phyloP scores from a whole-genome alignment of 2,888 invertebrate species.

The Volucella bombylans region DNA sequence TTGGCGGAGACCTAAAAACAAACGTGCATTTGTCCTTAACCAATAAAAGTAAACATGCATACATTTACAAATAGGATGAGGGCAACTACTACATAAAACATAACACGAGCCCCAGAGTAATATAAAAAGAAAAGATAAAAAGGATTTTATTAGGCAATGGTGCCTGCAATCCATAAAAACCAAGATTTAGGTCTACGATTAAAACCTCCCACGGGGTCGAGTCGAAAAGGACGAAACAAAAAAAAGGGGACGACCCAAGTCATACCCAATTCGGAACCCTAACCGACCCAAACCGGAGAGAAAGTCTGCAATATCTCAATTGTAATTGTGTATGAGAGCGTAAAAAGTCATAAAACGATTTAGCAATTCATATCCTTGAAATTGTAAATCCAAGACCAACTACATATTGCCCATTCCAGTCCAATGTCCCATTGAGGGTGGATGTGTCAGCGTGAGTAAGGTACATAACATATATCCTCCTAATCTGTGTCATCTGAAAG shows the following conservation, averaged over 20 bases:
- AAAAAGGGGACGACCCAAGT: neutral
- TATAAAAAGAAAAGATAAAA: constrained; percentile 28
- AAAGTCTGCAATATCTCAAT: constrained; percentile 27
- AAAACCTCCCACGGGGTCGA: constrained; percentile 55
- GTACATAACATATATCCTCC: constrained; percentile 1
- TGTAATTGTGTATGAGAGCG: constrained; percentile 62
- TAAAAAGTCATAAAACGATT: constrained; percentile 70
- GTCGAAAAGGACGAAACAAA: neutral
- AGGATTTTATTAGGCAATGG: constrained; percentile 71
- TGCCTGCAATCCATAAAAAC: constrained; percentile 72
- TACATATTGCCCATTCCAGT: neutral
- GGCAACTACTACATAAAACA: constrained; percentile 50
- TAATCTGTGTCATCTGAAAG: constrained; percentile 70
- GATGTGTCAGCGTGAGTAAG: neutral
- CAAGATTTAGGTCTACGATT: constrained; percentile 71
- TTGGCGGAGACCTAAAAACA: constrained; percentile 41
- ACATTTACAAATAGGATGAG: constrained; percentile 1
- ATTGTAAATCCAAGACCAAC: constrained; percentile 36
- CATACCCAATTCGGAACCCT: constrained; percentile 11
- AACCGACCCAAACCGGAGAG: constrained; percentile 6
- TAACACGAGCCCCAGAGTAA: constrained; percentile 50
- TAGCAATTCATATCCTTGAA: constrained; percentile 72
- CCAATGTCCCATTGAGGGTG: neutral
- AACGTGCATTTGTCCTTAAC: constrained; percentile 54
- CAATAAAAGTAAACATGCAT: constrained; percentile 26